A percentile compares a stretch with the other conserved stretches of the same genome.
Conservation (phyloP, 1,140 invertebrate species). For the Drosophila nebulosa region DNA sequence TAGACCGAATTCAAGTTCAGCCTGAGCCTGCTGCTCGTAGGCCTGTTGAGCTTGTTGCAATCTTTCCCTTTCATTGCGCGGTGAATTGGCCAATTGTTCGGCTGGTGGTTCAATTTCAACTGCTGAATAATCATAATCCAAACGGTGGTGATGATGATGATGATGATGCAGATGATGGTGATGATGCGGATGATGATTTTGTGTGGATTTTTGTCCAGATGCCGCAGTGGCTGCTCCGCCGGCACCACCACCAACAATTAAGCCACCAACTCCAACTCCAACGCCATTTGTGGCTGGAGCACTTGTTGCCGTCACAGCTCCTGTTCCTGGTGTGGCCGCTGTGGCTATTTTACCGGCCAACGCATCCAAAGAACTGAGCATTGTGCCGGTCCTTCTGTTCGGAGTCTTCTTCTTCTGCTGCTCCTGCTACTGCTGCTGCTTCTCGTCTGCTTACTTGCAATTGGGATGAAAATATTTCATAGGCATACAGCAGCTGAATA, state of each 20-base stretch:
- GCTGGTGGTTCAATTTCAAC: constrained; percentile 69
- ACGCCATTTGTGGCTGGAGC: background rate
- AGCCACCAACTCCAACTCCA: background rate
- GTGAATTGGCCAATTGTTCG: constrained; percentile 66
- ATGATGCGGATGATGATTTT: constrained; percentile 32
- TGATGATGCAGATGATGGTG: constrained; percentile 45
- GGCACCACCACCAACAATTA: background rate
- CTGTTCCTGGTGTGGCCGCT: constrained; percentile 77
- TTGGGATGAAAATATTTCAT: background rate
- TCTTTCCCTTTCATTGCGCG: constrained; percentile 56
- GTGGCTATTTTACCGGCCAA: constrained; percentile 91
- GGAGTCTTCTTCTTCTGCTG: background rate
- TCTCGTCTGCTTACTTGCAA: background rate
- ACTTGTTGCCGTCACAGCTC: constrained; percentile 43
- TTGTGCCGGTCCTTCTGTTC: constrained; percentile 54
- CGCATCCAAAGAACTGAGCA: constrained; percentile 90
- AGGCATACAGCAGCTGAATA: background rate
- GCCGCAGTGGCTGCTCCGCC: background rate
- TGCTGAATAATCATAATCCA: constrained; percentile 67
- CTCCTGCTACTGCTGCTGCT: background rate
- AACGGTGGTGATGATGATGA: constrained; percentile 46
- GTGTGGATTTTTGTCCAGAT: constrained; percentile 49
- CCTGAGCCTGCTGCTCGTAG: constrained; percentile 63
- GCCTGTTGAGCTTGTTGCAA: constrained; percentile 66
- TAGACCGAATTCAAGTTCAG: constrained; percentile 57